Evolutionary conservation across 2,113 vertebrate species (phyloP), one percentile per base, ranked within the genome.

Genomic region (Phyllostomus hastatus): DNA sequence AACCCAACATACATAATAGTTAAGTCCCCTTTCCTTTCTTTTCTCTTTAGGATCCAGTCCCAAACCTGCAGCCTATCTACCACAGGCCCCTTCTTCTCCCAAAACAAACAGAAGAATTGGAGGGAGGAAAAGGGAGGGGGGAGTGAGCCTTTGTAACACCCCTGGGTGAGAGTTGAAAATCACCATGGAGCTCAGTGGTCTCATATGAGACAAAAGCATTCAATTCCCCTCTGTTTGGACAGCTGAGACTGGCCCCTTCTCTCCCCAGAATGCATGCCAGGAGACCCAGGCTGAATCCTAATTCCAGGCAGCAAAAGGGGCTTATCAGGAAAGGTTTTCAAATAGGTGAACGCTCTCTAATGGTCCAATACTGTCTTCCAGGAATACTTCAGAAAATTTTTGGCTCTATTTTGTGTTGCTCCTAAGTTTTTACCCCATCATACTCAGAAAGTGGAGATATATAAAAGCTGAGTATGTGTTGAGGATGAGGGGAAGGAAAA

Each of bases 161-260:
- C 76, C 70, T 69, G 81, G 76, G 88, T 96, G 69, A 83, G 81
- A 90, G 82, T 4, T 54, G 91, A 87, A 92, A 95, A 93, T 95
- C 88, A 95, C 96, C 94, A 94, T 87, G 94, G 89, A 93, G 94
- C 93, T 91, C 69, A 46, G 91, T 9, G 54, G 72, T 86, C 81
- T 94, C 64, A 52, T 15, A 10, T 1, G 43, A 95, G 90, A 95
- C 90, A 91, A 95, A 95, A 48, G 48, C 88, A 31, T 84, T 95
- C 82, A 92, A 50, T 90, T 33, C 31, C 61, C 28, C 41, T 84
- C 84, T 97, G 88, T 97, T 98, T 97, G 92, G 92, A 97, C 96
- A 97, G 96, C 96, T 96, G 92, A 97, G 88, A 20, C 41, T 9
- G 1, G 38, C 84, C 22, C 67, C 83, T 79, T 57, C 85, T 88